Percentiles rank a stretch among this genome's conserved stretches.
Evolutionary conservation across 2,888 invertebrate species (phyloP).

Genomic region (Drosophila peninsularis): DNA sequence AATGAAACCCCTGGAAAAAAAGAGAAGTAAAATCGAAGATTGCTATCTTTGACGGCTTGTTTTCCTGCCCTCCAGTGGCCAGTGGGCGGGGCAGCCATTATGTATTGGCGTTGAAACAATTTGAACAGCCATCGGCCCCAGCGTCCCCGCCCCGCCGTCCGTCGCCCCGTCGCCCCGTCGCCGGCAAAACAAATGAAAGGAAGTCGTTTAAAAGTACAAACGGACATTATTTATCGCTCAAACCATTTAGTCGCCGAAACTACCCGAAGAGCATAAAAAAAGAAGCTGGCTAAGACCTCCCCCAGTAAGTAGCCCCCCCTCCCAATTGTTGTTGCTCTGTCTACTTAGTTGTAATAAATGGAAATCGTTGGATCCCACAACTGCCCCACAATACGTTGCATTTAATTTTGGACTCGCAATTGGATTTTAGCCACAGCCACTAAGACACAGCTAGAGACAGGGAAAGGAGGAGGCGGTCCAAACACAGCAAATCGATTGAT

Average conservation of each 20-base stretch:
- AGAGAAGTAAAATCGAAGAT: slow-evolving; percentile 81
- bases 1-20: slow-evolving; percentile 66
- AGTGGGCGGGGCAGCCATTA: slow-evolving; percentile 78
- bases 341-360: slow-evolving; percentile 76
- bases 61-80: slow-evolving; percentile 66
- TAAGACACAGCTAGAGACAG: slow-evolving; percentile 29
- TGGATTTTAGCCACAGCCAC: slow-evolving; percentile 65
- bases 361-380: slow-evolving; percentile 54
- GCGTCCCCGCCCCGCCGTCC: slow-evolving; percentile 9
- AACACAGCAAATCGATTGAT: slow-evolving; percentile 68
- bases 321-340: slow-evolving; percentile 64
- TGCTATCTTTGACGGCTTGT: slow-evolving; percentile 83
- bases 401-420: slow-evolving; percentile 68
- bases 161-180: too few species aligned
- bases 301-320: slow-evolving; percentile 27
- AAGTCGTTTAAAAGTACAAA: slow-evolving; percentile 84
- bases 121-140: slow-evolving; percentile 63
- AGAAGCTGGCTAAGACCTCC: slow-evolving; percentile 27
- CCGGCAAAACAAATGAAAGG: slow-evolving; percentile 81
- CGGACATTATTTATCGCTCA: slow-evolving; percentile 84
- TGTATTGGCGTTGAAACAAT: slow-evolving; percentile 84
- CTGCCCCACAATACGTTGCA: slow-evolving; percentile 58
- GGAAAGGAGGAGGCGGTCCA: background rate
- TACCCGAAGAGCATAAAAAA: slow-evolving; percentile 60
- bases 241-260: slow-evolving; percentile 79